A percentile compares a stretch with the other conserved stretches of the same genome.
Conservation (phyloP, 2,888 invertebrate species). For the Cryptops parisi region DNA sequence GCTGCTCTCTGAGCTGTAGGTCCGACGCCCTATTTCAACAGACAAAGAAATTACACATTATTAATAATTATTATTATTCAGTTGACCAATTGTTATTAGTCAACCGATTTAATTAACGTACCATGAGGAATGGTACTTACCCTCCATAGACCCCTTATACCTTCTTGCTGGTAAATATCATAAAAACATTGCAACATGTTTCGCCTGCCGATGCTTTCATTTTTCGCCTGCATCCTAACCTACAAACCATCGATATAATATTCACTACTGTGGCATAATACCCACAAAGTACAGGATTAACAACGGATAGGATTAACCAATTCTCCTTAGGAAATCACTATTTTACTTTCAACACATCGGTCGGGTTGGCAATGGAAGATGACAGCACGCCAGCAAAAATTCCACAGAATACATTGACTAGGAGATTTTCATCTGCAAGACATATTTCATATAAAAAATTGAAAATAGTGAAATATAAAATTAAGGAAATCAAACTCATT, state of each 20-base stretch:
- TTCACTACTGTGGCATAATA: no score
- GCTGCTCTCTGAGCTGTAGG: conserved; percentile 88
- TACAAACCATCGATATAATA: conserved; percentile 16
- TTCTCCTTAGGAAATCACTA: no score
- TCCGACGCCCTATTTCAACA: conserved; percentile 56
- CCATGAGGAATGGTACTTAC: conserved; percentile 37
- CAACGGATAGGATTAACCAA: background rate
- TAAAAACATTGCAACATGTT: conserved; percentile 60
- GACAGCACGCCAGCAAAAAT: conserved; percentile 75
- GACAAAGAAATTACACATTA: conserved; percentile 1
- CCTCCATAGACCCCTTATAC: conserved; percentile 71
- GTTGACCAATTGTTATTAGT: no score
- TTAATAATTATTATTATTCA: background rate
- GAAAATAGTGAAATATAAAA: background rate
- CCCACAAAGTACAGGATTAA: no score
- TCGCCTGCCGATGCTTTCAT: conserved; percentile 27
- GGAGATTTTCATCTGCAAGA: conserved; percentile 30
- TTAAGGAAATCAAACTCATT: conserved; percentile 9
- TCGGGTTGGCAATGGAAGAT: conserved; percentile 90
- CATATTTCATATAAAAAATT: no score
- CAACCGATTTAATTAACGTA: no score
- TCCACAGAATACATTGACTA: conserved; percentile 54
- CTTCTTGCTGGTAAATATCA: conserved; percentile 70
- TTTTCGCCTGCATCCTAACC: conserved; percentile 65
- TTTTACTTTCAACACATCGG: conserved; percentile 83